phyloP scores from a whole-genome alignment of 2,113 vertebrate genomes.

The Eolophus roseicapilla region DNA sequence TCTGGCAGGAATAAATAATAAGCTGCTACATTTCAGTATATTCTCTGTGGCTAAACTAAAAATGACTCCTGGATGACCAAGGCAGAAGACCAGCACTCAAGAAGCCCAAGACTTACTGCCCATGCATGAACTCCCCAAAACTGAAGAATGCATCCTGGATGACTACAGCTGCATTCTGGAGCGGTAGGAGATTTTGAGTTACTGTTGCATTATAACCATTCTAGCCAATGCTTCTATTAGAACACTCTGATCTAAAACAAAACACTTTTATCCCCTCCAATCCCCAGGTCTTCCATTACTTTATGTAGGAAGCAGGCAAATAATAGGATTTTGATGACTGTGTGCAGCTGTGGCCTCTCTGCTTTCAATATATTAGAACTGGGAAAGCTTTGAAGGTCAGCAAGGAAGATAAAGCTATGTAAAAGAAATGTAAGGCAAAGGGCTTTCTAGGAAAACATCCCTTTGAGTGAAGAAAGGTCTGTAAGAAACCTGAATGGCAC shows the following conservation, averaged over 20 bases:
- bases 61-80: not conserved
- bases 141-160: not conserved
- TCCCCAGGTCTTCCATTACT: not conserved
- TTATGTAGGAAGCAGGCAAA: not conserved
- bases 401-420: not conserved
- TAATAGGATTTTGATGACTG: not conserved
- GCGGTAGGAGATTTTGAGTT: not conserved
- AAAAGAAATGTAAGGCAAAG: not conserved
- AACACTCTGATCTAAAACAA: not conserved
- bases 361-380: not conserved
- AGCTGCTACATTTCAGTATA: conserved; percentile 12
- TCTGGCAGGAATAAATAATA: not conserved
- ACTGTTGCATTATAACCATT: not conserved
- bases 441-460: not conserved
- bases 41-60: conserved; percentile 10
- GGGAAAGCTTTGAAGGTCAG: not conserved
- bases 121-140: fast-evolving
- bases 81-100: not conserved
- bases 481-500: not conserved
- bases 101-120: not conserved
- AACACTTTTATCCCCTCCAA: not conserved
- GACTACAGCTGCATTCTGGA: not conserved
- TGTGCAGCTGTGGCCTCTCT: not conserved
- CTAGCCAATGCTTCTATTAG: not conserved
- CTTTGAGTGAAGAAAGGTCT: not conserved